phyloP scores from a whole-genome alignment of 2,888 invertebrate genomes.

The Eupithecia subfuscata region DNA sequence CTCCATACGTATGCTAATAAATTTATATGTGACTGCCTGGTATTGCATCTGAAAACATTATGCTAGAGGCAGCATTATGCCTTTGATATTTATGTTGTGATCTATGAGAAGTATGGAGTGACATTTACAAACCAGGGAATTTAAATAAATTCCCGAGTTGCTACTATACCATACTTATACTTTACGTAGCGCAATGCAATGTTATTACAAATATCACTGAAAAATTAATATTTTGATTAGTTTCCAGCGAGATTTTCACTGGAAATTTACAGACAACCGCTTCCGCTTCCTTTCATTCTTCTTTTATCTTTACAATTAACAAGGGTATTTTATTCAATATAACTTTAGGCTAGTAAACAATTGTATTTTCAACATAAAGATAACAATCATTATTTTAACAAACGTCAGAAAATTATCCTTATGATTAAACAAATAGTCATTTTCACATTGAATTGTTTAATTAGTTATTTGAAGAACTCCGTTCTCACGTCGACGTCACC shows the following conservation, averaged over 20 bases:
- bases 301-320: neutral
- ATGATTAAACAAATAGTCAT: conserved; percentile 17
- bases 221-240: neutral
- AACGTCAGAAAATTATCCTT: neutral
- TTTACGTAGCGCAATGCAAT: neutral
- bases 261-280: neutral
- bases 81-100: no score
- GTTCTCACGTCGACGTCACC: conserved; percentile 12
- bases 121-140: neutral
- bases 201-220: neutral
- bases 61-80: no score
- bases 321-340: neutral
- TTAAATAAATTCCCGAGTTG: neutral
- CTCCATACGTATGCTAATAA: no score
- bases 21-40: no score
- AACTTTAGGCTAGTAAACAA: neutral
- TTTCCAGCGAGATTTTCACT: neutral
- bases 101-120: neutral
- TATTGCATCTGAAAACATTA: no score
- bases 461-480: conserved; percentile 13
- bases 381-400: conserved; percentile 6
- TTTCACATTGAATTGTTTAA: conserved; percentile 22
- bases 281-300: neutral
- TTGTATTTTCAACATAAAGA: conserved; percentile 1
- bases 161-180: no score